These are phyloP conservation scores for Heliconius ismenius DNA, from an alignment of 2,888 invertebrate species.

Conservation along the genomic window DNA sequence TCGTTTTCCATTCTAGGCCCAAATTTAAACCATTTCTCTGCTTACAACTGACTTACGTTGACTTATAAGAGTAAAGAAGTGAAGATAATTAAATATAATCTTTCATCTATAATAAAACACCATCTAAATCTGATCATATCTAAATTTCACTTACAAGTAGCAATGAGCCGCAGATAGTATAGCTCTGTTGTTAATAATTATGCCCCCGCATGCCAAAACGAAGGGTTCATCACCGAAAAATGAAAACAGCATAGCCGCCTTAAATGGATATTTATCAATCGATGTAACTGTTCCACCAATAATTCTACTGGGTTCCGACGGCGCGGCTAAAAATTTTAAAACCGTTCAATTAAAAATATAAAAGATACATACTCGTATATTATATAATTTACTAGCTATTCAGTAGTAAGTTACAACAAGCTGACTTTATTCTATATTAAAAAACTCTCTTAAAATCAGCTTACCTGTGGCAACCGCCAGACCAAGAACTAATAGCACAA, in stretches of 20 bases:
- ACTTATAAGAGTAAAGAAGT: background rate
- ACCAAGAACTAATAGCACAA: background rate
- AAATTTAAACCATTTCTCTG: background rate
- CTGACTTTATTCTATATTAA: no score
- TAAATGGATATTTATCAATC: constrained; percentile 51
- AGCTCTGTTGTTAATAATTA: constrained; percentile 43
- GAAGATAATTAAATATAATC: background rate
- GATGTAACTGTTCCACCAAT: constrained; percentile 40
- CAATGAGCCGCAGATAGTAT: constrained; percentile 47
- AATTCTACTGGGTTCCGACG: constrained; percentile 47
- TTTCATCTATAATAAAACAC: no score
- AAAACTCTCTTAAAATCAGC: background rate
- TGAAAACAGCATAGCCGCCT: constrained; percentile 49
- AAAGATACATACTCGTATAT: background rate
- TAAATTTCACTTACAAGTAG: constrained; percentile 39
- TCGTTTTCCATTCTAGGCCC: background rate
- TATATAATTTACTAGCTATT: no score
- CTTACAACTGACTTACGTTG: background rate
- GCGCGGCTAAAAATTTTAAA: constrained; percentile 38
- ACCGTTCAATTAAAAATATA: background rate
- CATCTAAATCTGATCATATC: background rate
- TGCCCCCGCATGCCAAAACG: constrained; percentile 44
- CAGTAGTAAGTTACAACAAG: no score
- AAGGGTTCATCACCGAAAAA: constrained; percentile 36
- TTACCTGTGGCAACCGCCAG: constrained; percentile 11